Evolutionary conservation across 2,113 vertebrate species (phyloP).

Genomic region (Thermophis baileyi): DNA sequence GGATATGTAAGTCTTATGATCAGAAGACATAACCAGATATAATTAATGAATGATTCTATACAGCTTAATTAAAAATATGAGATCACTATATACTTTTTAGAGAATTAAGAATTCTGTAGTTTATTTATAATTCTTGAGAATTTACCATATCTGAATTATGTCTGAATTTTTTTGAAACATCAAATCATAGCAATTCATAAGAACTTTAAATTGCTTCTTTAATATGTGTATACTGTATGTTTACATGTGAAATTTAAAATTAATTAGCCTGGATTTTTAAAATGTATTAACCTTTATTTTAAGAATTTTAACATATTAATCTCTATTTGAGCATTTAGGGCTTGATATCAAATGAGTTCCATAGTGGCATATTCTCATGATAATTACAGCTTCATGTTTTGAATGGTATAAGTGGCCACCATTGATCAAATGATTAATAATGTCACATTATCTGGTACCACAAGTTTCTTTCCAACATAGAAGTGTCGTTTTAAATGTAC

Average conservation of each 20-base stretch:
- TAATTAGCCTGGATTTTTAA: neutral
- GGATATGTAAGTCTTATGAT: neutral
- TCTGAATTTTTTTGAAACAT: neutral
- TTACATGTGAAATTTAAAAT: neutral
- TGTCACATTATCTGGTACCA: neutral
- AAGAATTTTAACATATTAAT: neutral
- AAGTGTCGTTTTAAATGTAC: slow-evolving; percentile 22
- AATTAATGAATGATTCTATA: neutral
- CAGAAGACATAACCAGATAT: neutral
- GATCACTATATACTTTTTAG: neutral
- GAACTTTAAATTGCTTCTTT: no score
- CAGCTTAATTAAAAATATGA: neutral
- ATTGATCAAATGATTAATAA: neutral
- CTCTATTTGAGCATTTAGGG: neutral
- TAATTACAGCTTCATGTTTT: neutral
- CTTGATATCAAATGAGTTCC: neutral
- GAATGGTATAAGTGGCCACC: neutral
- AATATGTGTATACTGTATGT: neutral
- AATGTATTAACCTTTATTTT: neutral
- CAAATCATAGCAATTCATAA: no score
- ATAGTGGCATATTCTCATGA: neutral
- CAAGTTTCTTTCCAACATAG: slow-evolving; percentile 2
- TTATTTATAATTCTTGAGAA: neutral
- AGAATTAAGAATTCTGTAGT: neutral
- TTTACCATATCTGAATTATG: neutral